phyloP scores from a whole-genome alignment of 37 sponge, comb jelly and placozoan genomes.

The Oscarella lobularis region DNA sequence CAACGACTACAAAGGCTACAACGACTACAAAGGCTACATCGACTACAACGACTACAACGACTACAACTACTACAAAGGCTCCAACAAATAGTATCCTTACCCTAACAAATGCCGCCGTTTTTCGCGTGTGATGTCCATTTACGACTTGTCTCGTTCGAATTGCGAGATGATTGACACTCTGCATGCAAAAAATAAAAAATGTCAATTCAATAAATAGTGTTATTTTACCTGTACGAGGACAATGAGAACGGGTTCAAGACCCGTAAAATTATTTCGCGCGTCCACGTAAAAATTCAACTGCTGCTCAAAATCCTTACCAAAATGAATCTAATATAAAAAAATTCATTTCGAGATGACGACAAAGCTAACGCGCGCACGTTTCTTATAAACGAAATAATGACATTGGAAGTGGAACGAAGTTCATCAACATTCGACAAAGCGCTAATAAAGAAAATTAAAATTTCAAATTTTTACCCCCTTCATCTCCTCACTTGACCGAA shows the following conservation, averaged over 20 bases:
- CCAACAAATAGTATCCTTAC: slow-evolving; percentile 17
- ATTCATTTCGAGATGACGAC: no score
- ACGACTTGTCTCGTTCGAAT: slow-evolving; percentile 55
- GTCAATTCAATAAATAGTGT: background rate
- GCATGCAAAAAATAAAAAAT: background rate
- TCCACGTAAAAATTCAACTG: slow-evolving; percentile 96
- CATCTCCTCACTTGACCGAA: slow-evolving; percentile 65
- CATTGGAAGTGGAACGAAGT: slow-evolving; percentile 47
- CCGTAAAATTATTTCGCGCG: slow-evolving; percentile 69
- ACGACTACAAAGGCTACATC: no score
- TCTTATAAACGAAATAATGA: slow-evolving; percentile 44
- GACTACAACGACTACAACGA: no score
- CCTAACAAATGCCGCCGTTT: slow-evolving; percentile 89
- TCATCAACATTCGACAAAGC: slow-evolving; percentile 42
- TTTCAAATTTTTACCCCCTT: background rate
- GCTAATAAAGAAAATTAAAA: background rate
- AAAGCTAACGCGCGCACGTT: slow-evolving; percentile 21
- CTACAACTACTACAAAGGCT: no score
- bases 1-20: no score
- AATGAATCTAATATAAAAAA: slow-evolving; percentile 38
- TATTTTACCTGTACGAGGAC: slow-evolving; percentile 78
- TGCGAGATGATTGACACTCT: slow-evolving; percentile 73
- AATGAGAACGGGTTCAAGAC: slow-evolving; percentile 72
- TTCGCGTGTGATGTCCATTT: slow-evolving; percentile 71
- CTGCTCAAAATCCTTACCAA: slow-evolving; percentile 90